Evolutionary conservation across 2,888 invertebrate genomes (phyloP), one percentile per base, ranked within the genome.

Genomic region (Tubulanus polymorphus): DNA sequence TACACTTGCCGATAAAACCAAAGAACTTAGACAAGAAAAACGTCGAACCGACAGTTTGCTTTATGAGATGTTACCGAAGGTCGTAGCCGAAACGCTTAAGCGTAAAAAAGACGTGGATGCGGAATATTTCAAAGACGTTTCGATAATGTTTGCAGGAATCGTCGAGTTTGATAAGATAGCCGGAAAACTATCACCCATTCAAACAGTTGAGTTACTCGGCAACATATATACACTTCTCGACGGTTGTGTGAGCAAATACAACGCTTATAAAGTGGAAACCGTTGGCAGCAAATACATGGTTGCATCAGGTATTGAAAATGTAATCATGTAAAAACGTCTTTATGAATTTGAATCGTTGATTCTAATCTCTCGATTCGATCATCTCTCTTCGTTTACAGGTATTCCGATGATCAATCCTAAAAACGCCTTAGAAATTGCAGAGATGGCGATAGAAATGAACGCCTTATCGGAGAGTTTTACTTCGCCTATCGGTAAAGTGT

Each of bases 1-100:
- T 15, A 66, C 70, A 5, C 60, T 75, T 29, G 68, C 72, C 26
- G 63, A 69, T 51, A 68, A 68, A 48, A 69, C 41, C 20, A 41
- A 41, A 41, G 41, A 41, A 8, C 41, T 41, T 20, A 41, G 23
- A 8, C 41, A 23, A 8, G 41, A 41, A 23, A 41, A 41, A 15
- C 18, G 41, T 8, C 41, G 41, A 5, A 41, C 41, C 6, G 41
- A 41, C 41, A 18, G 23, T 18, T 15, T 41, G 6, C 41, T 41
- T 5, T 41, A 41, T 15, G 20, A 41, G 41, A 41, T 41, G 41
- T 15, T 41, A 15, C 41, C 41, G 41, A 41, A 23, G 15, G 3
- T 23, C 18, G 41, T 41, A 3, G 41, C 41, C 6, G 41, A 41
- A 18, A 18, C 18, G 41, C 15, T 41, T 8, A 41, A 41, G 41